A percentile compares a stretch with the other conserved stretches of the same genome.
Evolutionary conservation across 2,888 invertebrate species (phyloP).

Genomic region (Nysson spinosus): DNA sequence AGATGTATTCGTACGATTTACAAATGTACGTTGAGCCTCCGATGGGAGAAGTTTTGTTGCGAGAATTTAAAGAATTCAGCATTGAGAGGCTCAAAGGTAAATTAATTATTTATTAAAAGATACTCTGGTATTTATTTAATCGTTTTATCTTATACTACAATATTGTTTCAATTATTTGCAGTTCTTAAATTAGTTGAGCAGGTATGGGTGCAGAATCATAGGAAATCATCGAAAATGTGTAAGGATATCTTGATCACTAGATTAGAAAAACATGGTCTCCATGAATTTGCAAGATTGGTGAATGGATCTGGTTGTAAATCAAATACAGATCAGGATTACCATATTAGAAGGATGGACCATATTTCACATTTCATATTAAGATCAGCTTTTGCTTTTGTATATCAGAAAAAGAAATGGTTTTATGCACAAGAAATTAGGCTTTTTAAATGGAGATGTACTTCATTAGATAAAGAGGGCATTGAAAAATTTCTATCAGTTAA

Average conservation of each 20-base stretch:
- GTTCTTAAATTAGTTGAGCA: slow-evolving; percentile 35
- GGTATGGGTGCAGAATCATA: slow-evolving; percentile 5
- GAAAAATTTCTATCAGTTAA: slow-evolving; percentile 83
- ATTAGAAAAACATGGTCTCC: slow-evolving; percentile 7
- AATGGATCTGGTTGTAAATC: slow-evolving; percentile 79
- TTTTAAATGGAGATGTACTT: slow-evolving; percentile 87
- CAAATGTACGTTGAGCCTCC: too few species aligned
- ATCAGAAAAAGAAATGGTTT: slow-evolving; percentile 93
- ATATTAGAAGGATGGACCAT: slow-evolving; percentile 87
- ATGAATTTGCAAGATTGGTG: slow-evolving; percentile 76
- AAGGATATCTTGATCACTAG: slow-evolving; percentile 4
- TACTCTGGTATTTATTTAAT: too few species aligned
- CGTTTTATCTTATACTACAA: too few species aligned
- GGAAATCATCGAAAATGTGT: slow-evolving; percentile 12
- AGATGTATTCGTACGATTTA: too few species aligned
- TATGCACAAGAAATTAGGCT: slow-evolving; percentile 91
- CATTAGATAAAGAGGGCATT: slow-evolving; percentile 81
- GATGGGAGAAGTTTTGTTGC: too few species aligned
- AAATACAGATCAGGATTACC: slow-evolving; percentile 79
- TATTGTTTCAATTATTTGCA: too few species aligned
- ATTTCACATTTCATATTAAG: slow-evolving; percentile 95
- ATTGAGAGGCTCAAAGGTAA: too few species aligned
- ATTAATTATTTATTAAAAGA: too few species aligned
- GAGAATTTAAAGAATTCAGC: too few species aligned
- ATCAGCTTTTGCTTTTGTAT: slow-evolving; percentile 92